Percentiles rank a stretch among this genome's conserved stretches.
Conservation (phyloP, 2,888 invertebrate species). For the Eupithecia tripunctaria region DNA sequence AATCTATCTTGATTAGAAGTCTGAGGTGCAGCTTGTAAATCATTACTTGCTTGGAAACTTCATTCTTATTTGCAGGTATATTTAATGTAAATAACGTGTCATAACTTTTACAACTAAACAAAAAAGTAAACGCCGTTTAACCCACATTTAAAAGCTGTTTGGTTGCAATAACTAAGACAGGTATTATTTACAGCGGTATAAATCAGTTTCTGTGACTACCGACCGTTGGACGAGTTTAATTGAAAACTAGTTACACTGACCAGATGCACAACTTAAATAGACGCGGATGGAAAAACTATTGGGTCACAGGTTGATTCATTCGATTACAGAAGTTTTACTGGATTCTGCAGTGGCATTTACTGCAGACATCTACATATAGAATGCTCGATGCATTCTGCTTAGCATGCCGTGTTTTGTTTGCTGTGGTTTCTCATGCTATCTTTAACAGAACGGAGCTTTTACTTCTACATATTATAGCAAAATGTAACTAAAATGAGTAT, state of each 20-base stretch:
- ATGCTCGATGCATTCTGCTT: neutral
- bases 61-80: neutral
- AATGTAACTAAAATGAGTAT: neutral
- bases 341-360: neutral
- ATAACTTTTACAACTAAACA: conserved; percentile 12
- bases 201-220: conserved; percentile 39
- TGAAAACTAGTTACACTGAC: conserved; percentile 36
- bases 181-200: conserved; percentile 37
- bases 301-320: conserved; percentile 16
- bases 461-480: neutral
- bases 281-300: conserved; percentile 28
- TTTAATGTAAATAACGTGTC: neutral
- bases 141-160: conserved; percentile 30
- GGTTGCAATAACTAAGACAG: conserved; percentile 24
- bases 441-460: neutral
- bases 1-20: neutral
- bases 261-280: conserved; percentile 26
- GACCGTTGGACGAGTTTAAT: conserved; percentile 35
- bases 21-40: neutral
- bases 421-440: neutral
- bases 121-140: conserved; percentile 24
- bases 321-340: conserved; percentile 6
- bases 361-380: neutral
- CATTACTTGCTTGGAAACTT: neutral
- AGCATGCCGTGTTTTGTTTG: neutral